Conservation (phyloP, 2,113 vertebrate genomes). For the Aplodontia rufa region DNA sequence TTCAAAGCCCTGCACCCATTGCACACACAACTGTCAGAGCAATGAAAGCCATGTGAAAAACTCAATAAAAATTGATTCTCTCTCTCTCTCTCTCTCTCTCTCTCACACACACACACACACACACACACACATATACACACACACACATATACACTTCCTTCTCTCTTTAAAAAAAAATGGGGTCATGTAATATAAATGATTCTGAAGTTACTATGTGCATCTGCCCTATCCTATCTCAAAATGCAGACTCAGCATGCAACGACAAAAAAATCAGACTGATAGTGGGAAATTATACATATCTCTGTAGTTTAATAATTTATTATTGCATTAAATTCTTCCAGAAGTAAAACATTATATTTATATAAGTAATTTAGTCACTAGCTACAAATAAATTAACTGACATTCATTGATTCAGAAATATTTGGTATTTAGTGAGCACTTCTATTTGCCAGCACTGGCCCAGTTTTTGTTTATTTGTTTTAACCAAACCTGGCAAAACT, state of each 20-base stretch:
- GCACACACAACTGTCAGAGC: no score
- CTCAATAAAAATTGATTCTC: no score
- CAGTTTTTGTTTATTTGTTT: neutral
- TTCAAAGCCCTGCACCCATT: no score
- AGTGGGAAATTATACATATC: neutral
- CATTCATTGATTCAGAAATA: neutral
- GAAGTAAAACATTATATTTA: neutral
- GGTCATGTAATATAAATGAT: neutral
- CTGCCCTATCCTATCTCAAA: neutral
- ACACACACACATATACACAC: no score
- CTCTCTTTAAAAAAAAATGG: no score
- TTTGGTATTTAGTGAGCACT: neutral
- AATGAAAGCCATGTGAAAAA: no score
- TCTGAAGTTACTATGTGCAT: neutral
- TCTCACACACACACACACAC: no score
- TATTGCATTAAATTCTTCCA: neutral
- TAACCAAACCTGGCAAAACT: neutral
- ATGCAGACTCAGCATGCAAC: neutral
- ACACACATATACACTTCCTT: no score
- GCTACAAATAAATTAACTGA: neutral
- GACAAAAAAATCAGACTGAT: neutral
- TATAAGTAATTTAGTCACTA: neutral
- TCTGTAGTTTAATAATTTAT: neutral
- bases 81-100: no score
- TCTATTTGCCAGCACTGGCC: neutral